Evolutionary conservation across 2,113 vertebrate species (phyloP).

Genomic region (Zosterops japonicus): DNA sequence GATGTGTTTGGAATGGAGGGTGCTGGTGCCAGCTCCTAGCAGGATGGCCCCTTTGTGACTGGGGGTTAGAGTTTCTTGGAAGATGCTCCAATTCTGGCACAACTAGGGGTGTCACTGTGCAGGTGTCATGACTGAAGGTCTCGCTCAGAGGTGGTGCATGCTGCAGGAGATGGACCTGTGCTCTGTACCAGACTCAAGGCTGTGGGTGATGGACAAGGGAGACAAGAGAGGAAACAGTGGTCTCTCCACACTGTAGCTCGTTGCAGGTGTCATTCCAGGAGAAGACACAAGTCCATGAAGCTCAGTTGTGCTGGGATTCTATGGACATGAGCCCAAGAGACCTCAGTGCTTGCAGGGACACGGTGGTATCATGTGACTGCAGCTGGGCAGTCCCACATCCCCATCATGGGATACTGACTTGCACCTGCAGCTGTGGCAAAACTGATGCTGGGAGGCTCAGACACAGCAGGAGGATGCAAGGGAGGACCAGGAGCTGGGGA

Average conservation of each 20-base stretch:
- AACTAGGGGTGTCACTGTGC: neutral
- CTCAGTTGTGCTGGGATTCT: neutral
- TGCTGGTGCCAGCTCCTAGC: neutral
- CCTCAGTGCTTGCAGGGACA: neutral
- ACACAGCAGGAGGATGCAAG: neutral
- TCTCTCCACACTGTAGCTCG: neutral
- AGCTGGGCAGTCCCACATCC: neutral
- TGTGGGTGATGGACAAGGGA: neutral
- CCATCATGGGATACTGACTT: neutral
- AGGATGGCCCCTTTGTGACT: neutral
- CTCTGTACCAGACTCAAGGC: neutral
- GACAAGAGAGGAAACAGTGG: accelerated
- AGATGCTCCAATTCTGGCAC: neutral
- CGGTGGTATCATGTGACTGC: neutral
- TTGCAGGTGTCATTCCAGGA: neutral
- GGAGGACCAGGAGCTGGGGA: neutral
- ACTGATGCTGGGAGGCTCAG: neutral
- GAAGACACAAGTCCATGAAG: neutral
- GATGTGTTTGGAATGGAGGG: neutral
- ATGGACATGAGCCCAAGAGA: neutral
- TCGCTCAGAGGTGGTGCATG: accelerated
- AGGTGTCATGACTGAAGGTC: neutral
- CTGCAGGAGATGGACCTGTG: neutral
- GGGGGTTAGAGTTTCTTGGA: neutral
- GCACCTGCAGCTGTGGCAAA: neutral